Conservation (phyloP, 2,797 vertebrate species). For the Poecilia wingei region DNA sequence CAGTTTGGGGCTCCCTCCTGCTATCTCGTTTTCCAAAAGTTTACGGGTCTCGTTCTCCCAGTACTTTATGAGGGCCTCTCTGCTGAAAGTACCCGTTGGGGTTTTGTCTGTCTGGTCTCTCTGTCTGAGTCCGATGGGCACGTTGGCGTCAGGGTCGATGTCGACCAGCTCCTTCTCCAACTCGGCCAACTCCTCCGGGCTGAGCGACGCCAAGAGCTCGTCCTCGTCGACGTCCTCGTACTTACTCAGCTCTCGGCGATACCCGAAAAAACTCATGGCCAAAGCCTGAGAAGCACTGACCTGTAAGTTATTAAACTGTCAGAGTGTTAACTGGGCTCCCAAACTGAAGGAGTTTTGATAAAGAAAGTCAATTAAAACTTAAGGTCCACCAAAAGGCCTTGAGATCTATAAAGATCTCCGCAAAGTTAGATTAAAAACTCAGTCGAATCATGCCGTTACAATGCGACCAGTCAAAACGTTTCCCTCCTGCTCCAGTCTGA, state of each 20-base stretch:
- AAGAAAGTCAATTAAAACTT: conserved; percentile 22
- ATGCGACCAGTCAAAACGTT: conserved; percentile 11
- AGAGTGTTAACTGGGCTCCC: conserved; percentile 15
- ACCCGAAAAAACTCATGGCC: conserved; percentile 94
- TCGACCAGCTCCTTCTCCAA: conserved; percentile 92
- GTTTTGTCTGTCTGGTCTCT: conserved; percentile 95
- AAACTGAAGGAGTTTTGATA: neutral
- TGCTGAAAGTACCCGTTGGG: conserved; percentile 92
- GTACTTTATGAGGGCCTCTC: conserved; percentile 92
- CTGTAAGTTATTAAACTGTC: conserved; percentile 7
- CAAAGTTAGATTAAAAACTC: conserved; percentile 20
- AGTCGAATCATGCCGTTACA: neutral
- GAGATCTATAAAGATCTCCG: conserved; percentile 15
- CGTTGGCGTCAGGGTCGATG: conserved; percentile 89
- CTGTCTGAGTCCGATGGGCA: conserved; percentile 92
- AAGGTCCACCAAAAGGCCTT: conserved; percentile 17
- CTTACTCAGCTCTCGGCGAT: conserved; percentile 94
- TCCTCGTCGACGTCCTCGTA: conserved; percentile 97
- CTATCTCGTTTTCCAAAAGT: conserved; percentile 90
- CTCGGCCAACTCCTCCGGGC: conserved; percentile 93
- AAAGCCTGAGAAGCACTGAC: neutral
- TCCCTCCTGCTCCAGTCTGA: conserved; percentile 40
- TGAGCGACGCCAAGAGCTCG: conserved; percentile 92
- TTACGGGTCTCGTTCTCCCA: conserved; percentile 95
- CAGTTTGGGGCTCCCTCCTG: conserved; percentile 67